Evolutionary conservation across 2,888 invertebrate genomes (phyloP).

Genomic region (Leptopterna dolabrata): DNA sequence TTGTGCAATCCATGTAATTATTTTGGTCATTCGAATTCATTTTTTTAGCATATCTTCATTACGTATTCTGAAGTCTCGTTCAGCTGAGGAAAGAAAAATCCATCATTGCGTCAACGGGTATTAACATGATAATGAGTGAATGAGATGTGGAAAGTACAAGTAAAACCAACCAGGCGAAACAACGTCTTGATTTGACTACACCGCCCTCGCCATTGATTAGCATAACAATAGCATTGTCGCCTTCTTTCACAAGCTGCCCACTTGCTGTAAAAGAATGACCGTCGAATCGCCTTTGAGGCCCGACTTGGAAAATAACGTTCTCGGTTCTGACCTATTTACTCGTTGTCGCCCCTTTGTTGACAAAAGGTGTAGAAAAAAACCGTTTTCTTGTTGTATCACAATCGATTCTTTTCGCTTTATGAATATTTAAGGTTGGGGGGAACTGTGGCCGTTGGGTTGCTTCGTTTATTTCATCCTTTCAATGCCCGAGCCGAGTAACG

Average conservation of each 20-base stretch:
- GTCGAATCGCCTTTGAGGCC: neutral
- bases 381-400: neutral
- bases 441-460: neutral
- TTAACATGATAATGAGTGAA: neutral
- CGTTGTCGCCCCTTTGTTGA: neutral
- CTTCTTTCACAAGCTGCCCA: neutral
- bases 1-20: too few relatives aligned
- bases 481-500: too few relatives aligned
- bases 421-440: neutral
- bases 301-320: neutral
- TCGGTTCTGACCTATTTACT: neutral
- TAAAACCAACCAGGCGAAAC: neutral
- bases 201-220: neutral
- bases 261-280: neutral
- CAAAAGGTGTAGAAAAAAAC: neutral
- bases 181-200: slow-evolving; percentile 1
- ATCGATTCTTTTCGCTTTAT: neutral
- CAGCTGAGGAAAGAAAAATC: neutral
- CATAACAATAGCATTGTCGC: neutral
- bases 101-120: neutral
- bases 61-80: too few relatives aligned
- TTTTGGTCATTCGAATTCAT: too few relatives aligned
- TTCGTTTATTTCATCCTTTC: neutral
- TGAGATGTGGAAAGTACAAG: neutral
- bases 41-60: too few relatives aligned